Evolutionary conservation across 2,888 invertebrate species (phyloP).

Genomic region (Allolobophora icterica): DNA sequence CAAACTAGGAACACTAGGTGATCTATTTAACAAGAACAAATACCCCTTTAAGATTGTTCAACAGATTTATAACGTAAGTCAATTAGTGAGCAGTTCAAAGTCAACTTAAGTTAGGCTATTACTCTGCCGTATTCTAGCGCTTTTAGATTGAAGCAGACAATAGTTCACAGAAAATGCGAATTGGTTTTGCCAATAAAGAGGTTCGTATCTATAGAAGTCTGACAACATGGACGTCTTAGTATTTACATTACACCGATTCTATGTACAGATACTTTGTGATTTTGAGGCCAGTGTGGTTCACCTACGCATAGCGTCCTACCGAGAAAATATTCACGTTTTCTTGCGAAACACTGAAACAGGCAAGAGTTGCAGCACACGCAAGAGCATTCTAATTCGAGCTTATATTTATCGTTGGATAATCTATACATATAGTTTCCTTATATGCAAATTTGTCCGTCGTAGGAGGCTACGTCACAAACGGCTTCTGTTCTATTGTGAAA

Average conservation of each 20-base stretch:
- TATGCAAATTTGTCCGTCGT: no score
- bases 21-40: neutral
- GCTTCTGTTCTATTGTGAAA: no score
- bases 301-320: neutral
- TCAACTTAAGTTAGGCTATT: neutral
- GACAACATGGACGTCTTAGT: neutral
- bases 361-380: neutral
- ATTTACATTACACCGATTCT: slow-evolving; percentile 11
- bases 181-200: neutral
- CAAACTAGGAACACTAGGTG: neutral
- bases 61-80: neutral
- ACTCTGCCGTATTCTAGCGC: neutral
- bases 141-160: neutral
- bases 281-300: slow-evolving; percentile 22
- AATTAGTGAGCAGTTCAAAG: neutral
- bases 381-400: neutral
- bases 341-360: neutral
- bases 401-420: neutral
- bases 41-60: neutral
- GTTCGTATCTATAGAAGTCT: neutral
- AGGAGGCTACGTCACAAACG: no score
- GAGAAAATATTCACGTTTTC: neutral
- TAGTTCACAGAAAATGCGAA: neutral
- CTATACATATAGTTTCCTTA: no score
- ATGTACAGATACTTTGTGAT: slow-evolving; percentile 27